Evolutionary conservation across 2,888 invertebrate genomes (phyloP).

Genomic region (Cryptops parisi): DNA sequence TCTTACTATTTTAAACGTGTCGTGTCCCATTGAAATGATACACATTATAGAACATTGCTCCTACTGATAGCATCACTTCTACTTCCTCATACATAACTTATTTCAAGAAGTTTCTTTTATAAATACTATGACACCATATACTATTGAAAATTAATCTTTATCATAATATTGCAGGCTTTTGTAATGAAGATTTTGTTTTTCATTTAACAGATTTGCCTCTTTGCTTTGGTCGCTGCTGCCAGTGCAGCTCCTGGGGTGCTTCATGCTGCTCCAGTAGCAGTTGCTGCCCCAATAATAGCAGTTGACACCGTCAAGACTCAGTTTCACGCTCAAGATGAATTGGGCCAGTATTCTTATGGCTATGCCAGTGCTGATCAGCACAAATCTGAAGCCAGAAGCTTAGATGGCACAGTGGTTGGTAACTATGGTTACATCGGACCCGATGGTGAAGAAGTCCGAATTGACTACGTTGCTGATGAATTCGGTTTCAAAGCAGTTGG

Average conservation of each 20-base stretch:
- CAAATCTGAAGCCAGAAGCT: slow-evolving; percentile 1
- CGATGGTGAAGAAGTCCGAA: neutral
- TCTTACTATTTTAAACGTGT: too few species aligned
- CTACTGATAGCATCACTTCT: too few species aligned
- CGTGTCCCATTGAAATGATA: too few species aligned
- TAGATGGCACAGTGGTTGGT: slow-evolving; percentile 5
- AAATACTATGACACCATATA: too few species aligned
- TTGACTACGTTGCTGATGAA: slow-evolving; percentile 9
- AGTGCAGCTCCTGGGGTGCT: neutral
- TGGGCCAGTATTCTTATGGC: slow-evolving; percentile 12
- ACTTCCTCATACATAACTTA: too few species aligned
- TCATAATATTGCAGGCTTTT: too few species aligned
- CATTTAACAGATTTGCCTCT: neutral
- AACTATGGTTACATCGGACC: slow-evolving; percentile 10
- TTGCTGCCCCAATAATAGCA: neutral
- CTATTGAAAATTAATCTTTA: too few species aligned
- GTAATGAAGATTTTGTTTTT: too few species aligned
- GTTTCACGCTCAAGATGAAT: slow-evolving; percentile 8
- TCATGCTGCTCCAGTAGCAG: neutral
- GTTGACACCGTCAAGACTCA: neutral
- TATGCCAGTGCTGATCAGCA: slow-evolving; percentile 6
- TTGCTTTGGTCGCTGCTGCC: neutral
- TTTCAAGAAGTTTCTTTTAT: too few species aligned
- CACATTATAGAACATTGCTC: too few species aligned
- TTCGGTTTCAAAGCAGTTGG: slow-evolving; percentile 7